Evolutionary conservation across 2,888 invertebrate species (phyloP).

Genomic region (Scaptomyza polygonia): DNA sequence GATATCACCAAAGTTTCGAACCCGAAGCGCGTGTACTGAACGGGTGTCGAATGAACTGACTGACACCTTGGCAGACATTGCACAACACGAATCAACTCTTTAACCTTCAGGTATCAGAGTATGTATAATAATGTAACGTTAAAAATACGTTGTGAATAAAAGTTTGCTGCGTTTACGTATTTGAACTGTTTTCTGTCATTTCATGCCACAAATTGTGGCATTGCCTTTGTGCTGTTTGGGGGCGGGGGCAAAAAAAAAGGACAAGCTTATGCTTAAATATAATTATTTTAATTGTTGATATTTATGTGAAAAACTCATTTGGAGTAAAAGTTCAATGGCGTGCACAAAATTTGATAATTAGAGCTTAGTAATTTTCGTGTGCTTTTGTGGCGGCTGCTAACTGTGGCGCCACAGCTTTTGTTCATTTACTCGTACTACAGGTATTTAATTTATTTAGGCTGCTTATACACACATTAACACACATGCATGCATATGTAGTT

Average conservation of each 20-base stretch:
- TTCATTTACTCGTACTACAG: slow-evolving; percentile 48
- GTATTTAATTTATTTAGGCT: slow-evolving; percentile 45
- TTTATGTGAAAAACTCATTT: slow-evolving; percentile 36
- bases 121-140: background rate
- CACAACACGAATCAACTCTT: too few species aligned
- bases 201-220: background rate
- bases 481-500: too few species aligned
- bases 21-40: too few species aligned
- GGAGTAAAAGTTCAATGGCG: slow-evolving; percentile 29
- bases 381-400: slow-evolving; percentile 8
- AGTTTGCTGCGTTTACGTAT: background rate
- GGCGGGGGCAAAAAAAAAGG: too few species aligned
- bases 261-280: slow-evolving; percentile 23
- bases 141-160: background rate
- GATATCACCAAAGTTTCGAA: too few species aligned
- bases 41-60: too few species aligned
- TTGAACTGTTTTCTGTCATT: background rate
- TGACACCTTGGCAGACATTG: too few species aligned
- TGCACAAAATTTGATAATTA: slow-evolving; percentile 50
- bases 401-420: slow-evolving; percentile 34
- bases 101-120: too few species aligned
- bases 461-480: slow-evolving; percentile 16
- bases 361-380: slow-evolving; percentile 32
- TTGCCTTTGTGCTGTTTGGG: background rate
- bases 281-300: slow-evolving; percentile 57